Conservation (phyloP, 2,888 invertebrate genomes). For the Stenolophus ochropezus region DNA sequence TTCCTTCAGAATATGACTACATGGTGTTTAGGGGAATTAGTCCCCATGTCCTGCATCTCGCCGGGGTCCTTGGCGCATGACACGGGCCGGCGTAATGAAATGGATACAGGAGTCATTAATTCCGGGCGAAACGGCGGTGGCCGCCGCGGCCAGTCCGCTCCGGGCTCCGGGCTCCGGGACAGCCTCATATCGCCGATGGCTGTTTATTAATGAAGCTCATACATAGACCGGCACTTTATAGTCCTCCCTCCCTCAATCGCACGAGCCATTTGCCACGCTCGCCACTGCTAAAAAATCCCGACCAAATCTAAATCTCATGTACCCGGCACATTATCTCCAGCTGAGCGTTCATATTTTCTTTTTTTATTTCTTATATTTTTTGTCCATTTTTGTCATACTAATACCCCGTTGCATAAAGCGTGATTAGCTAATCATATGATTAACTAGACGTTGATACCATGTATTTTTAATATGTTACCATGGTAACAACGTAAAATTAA, state of each 20-base stretch:
- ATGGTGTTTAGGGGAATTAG: too few species aligned
- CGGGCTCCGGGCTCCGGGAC: neutral
- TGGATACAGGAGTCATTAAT: slow-evolving; percentile 60
- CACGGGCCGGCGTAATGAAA: slow-evolving; percentile 53
- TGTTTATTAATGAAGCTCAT: slow-evolving; percentile 68
- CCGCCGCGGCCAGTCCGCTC: slow-evolving; percentile 25
- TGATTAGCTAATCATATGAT: too few species aligned
- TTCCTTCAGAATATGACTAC: too few species aligned
- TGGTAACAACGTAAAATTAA: too few species aligned
- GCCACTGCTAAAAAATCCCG: slow-evolving; percentile 21
- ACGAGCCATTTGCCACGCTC: slow-evolving; percentile 70
- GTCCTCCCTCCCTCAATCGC: slow-evolving; percentile 69
- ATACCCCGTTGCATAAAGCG: too few species aligned
- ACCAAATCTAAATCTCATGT: too few species aligned
- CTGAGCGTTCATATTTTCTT: too few species aligned
- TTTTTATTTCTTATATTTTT: too few species aligned
- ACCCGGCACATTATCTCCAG: too few species aligned
- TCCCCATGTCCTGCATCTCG: neutral
- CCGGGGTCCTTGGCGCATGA: slow-evolving; percentile 1
- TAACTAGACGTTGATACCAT: too few species aligned
- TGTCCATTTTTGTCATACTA: too few species aligned
- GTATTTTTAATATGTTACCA: too few species aligned
- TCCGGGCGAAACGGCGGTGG: slow-evolving; percentile 51
- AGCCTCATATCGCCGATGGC: slow-evolving; percentile 61
- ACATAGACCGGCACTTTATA: slow-evolving; percentile 67